These are phyloP conservation scores for Hippocampus guttulatus DNA, from an alignment of 2,113 vertebrate genomes.

Conservation along the genomic window DNA sequence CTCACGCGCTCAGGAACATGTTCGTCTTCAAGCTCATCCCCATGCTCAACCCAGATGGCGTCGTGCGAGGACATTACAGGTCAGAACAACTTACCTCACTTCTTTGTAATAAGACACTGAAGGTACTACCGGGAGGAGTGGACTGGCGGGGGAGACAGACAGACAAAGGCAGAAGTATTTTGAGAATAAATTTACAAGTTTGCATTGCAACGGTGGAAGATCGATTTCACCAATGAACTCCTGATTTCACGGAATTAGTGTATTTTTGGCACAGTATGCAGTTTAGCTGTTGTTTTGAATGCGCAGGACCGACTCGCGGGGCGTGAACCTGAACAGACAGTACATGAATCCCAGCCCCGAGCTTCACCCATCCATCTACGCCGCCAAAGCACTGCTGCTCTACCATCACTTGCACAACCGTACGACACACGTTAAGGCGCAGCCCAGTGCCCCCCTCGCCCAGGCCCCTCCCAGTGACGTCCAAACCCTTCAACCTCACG, in stretches of 20 bases:
- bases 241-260: no score
- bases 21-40: slow-evolving; percentile 97
- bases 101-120: neutral
- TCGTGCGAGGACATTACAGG: slow-evolving; percentile 94
- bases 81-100: slow-evolving; percentile 26
- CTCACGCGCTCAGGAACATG: slow-evolving; percentile 83
- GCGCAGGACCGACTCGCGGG: slow-evolving; percentile 86
- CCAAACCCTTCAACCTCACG: slow-evolving; percentile 6
- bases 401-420: slow-evolving; percentile 88
- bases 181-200: no score
- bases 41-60: slow-evolving; percentile 96
- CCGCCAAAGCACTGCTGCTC: slow-evolving; percentile 85
- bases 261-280: no score
- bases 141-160: no score
- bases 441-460: slow-evolving; percentile 50
- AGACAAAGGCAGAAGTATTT: no score
- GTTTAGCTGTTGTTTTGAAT: neutral
- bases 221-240: no score
- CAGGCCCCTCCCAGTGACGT: slow-evolving; percentile 18
- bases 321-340: slow-evolving; percentile 94
- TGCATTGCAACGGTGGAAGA: no score
- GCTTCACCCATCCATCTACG: slow-evolving; percentile 90
- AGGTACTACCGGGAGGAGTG: neutral
- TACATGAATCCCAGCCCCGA: slow-evolving; percentile 86
- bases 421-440: slow-evolving; percentile 36